Evolutionary conservation across 2,797 vertebrate species (phyloP).

Genomic region (Nyctalus aviator): DNA sequence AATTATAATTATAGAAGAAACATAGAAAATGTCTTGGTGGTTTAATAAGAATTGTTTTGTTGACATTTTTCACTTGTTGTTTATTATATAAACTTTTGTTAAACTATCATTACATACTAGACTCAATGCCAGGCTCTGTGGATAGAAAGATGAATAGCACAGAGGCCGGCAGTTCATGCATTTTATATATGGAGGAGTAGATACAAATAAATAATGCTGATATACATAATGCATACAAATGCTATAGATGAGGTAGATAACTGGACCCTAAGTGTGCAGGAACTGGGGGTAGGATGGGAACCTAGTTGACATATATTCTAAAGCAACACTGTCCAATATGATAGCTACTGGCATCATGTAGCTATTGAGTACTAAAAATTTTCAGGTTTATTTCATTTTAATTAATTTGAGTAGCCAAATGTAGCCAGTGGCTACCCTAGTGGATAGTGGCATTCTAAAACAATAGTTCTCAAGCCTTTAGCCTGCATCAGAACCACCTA

Average conservation of each 20-base stretch:
- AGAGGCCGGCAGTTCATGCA: background rate
- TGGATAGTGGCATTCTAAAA: background rate
- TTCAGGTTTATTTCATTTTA: background rate
- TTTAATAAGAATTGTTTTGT: background rate
- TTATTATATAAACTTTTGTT: background rate
- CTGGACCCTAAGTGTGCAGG: background rate
- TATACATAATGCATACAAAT: background rate
- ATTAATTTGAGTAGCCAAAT: background rate
- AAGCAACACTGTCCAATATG: background rate
- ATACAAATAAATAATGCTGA: background rate
- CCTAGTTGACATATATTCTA: background rate
- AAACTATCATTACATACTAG: background rate
- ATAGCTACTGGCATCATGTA: background rate
- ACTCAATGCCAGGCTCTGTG: background rate
- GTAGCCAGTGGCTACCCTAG: background rate
- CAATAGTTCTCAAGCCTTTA: background rate
- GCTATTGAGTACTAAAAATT: background rate
- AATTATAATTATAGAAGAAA: slow-evolving; percentile 1
- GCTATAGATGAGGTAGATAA: background rate
- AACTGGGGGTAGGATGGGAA: background rate
- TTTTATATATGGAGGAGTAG: background rate
- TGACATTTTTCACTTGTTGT: background rate
- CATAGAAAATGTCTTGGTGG: background rate
- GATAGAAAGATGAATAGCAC: background rate
- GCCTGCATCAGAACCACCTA: background rate